Base-by-base conservation (phyloP, 2,888 invertebrate species). In the Meghimatium bilineatum region DNA sequence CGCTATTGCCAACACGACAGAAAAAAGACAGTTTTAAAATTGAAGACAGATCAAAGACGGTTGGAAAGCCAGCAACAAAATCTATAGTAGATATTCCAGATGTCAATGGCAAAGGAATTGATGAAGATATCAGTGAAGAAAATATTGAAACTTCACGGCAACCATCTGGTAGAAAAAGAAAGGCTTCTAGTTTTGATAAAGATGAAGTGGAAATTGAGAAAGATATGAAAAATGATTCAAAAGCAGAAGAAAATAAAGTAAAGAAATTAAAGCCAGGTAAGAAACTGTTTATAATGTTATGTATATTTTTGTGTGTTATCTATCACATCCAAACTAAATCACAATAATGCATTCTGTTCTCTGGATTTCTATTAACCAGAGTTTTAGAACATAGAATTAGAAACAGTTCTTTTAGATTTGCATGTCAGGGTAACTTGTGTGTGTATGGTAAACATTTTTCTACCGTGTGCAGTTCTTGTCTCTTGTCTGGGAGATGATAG, bases 91-190 rank as follows among this genome's bases (percentile, higher is more conserved):
- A 74, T 34, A 71, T 80, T 34, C 66, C 29, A 26, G 82, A 83
- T 69, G 72, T 32, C 74, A 71, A 83, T 56, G 56, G 56, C 23
- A 56, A 17, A 56, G 56, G 6, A 23, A 20, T 36, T 26, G 26
- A 26, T 26, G 87, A 87, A 69, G 89, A 86, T 81, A 88, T 88
- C 71, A 90, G 90, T 52, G 88, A 88, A 75, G 88, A 90, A 80
- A 89, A 89, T 34, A 85, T 88, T 34, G 87, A 87, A 63, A 82
- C 90, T 32, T 52, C 85, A 10, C 82, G 56, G 60, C 36, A 60
- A 86, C 87, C 29, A 86, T 86, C 83, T 82, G 85, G 72, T 83
- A 83, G 85, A 82, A 80, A 83, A 82, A 81, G 83, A 80, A 87
- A 85, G 75, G 77, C 75, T 80, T 76, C 38, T 84, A 81, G 20